Percentiles rank a stretch among this genome's conserved stretches.
Conservation (phyloP, 2,113 vertebrate species). For the Limanda limanda region DNA sequence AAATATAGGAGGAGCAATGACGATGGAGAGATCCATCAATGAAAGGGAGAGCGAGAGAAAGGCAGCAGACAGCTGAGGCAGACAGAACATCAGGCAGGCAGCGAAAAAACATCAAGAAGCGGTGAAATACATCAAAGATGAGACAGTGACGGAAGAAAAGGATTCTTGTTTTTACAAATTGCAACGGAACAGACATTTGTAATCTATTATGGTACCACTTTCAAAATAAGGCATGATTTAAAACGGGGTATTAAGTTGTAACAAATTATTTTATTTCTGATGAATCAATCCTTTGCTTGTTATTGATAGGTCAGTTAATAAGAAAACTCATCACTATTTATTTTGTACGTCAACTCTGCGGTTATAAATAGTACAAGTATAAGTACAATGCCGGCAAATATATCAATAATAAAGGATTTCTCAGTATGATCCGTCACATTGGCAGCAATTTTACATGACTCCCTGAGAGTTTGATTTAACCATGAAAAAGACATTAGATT, state of each 20-base stretch:
- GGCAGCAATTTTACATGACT: too few relatives aligned
- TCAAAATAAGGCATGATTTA: background rate
- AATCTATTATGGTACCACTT: background rate
- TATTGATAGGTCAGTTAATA: background rate
- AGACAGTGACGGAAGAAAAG: background rate
- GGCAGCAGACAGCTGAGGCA: background rate
- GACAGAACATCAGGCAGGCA: slow-evolving; percentile 10
- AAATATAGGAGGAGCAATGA: slow-evolving; percentile 19
- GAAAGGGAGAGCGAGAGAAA: slow-evolving; percentile 5
- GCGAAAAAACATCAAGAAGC: slow-evolving; percentile 2
- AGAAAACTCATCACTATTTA: too few relatives aligned
- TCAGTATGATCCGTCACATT: too few relatives aligned
- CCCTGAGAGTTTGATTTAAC: too few relatives aligned
- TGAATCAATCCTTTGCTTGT: background rate
- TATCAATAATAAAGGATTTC: too few relatives aligned
- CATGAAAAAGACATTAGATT: too few relatives aligned
- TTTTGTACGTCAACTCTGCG: too few relatives aligned
- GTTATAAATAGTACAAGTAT: too few relatives aligned
- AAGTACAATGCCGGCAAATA: too few relatives aligned
- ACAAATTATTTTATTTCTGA: background rate
- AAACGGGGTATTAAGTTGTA: background rate
- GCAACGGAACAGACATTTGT: background rate
- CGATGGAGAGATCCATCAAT: slow-evolving; percentile 46
- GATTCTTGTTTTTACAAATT: background rate
- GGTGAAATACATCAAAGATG: slow-evolving; percentile 2